Percentiles rank a stretch among this genome's conserved stretches.
phyloP scores from a whole-genome alignment of 1,140 invertebrate species.

The Grapholita molesta region DNA sequence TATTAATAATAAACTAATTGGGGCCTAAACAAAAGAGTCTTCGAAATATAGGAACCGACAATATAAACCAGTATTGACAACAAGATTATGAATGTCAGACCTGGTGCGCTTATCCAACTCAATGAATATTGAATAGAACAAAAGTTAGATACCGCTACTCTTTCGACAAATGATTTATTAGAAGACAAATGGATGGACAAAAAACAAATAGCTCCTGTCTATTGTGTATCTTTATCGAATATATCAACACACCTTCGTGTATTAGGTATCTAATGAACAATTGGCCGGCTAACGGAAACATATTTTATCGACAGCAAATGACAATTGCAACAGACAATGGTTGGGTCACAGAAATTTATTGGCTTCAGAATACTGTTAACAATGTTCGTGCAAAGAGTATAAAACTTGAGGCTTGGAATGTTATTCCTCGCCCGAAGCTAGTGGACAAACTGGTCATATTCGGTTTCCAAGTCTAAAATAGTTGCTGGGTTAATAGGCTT shows the following conservation, averaged over 20 bases:
- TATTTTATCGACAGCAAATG: conserved; percentile 16
- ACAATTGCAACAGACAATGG: conserved; percentile 13
- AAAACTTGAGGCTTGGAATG: neutral
- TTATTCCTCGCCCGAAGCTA: neutral
- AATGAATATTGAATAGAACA: conserved; percentile 30
- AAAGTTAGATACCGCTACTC: conserved; percentile 32
- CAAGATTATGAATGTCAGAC: neutral
- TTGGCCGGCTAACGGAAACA: conserved; percentile 14
- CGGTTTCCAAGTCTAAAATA: neutral
- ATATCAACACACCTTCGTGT: conserved; percentile 38
- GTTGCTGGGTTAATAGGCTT: neutral
- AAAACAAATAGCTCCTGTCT: conserved; percentile 52
- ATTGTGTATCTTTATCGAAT: conserved; percentile 43
- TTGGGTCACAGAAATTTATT: neutral
- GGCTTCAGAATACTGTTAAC: conserved; percentile 2
- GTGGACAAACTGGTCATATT: neutral
- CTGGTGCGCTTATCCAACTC: neutral
- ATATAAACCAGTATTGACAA: neutral
- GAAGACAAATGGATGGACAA: conserved; percentile 41
- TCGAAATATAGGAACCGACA: neutral
- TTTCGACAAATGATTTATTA: conserved; percentile 48
- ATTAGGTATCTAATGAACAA: conserved; percentile 17
- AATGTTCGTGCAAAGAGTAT: neutral
- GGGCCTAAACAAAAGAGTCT: neutral
- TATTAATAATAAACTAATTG: neutral